Evolutionary conservation across 2,888 invertebrate species (phyloP), one percentile per base, ranked within the genome.

Genomic region (Bhutanitis thaidina): DNA sequence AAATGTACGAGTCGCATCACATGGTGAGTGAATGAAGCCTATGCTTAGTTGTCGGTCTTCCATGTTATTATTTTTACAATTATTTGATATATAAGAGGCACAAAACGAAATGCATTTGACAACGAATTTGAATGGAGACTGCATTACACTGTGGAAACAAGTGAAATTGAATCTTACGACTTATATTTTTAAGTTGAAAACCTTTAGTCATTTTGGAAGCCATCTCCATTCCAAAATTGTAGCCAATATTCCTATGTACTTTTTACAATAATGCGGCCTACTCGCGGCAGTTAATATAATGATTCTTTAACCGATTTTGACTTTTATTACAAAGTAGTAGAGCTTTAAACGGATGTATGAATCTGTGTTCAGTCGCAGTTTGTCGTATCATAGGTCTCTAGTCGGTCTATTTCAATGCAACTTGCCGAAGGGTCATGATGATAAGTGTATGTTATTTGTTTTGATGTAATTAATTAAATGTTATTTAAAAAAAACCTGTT

Each of bases 391-490:
- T 73, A 74, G 77, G 72, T 76, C 73, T 85, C 84, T 85, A 85
- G 87, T 89, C 88, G 86, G 83, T 86, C 80, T 77, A 69, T 70
- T 70, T 69, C 74, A 77, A 81, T 83, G 82, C 82, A 83, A 82
- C 80, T 82, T 84, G 84, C 82, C 80, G 80, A 69, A 68, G 65
- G 73, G 72, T 76, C 73, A 71, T 69, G 69, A 75, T 74, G 72
- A 76, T 71, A 77, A 71, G 62, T 82, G 69, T 86, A 86, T 87
- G 87, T 89, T 88, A 88, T 77, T 86, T 86, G 86, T 87, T 87
- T 89, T 87, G 82, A 87, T 88, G 88, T 88, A 84, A 83, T 80
- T 77, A 70, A 87, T 77, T 82, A 88, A 88, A 89, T 89, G 89
- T 89, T 89, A 87, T 86, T 67, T n/a, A n/a, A 72, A 88, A 87